Base-by-base conservation (phyloP, 1,140 invertebrate genomes). In the Orussus abietinus region DNA sequence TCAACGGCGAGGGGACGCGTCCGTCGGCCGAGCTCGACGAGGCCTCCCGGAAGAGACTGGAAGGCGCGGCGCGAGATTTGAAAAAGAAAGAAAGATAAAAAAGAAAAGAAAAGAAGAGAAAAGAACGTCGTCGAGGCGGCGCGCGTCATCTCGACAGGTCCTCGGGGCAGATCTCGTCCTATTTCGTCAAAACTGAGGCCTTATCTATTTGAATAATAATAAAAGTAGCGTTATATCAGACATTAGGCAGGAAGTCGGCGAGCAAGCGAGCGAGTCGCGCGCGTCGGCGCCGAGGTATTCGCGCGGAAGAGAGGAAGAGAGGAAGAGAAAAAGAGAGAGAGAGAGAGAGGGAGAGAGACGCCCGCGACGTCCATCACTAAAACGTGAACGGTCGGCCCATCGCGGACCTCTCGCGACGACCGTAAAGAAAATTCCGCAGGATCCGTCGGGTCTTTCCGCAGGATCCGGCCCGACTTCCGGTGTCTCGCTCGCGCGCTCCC, bases 151-250 rank as follows among this genome's bases (percentile, higher is more conserved):
- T 58, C 42, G 45, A 47, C 53, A 57, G 47, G 26, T 50, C 17
- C 32, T 58, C 47, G 47, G 51, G 45, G 38, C 57, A 58, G 58
- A 56, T 57, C 52, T 61, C 59, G 58, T 61, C 52, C 49, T 64
- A 58, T 59, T 53, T 57, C 46, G 56, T 66, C 51, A 57, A 57
- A 57, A 66, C 51, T 61, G 59, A 64, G 53, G 56, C 51, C 64
- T 65, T 63, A 65, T 63, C 60, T 66, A 66, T 57, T 61, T 63
- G 52, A 59, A 64, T 64, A 62, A 62, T 64, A 62, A 60, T 66
- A 62, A 64, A 58, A 55, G 56, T 65, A 65, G 59, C 52, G 44
- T 62, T 62, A 55, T 53, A 53, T 62, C 47, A 48, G 40, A 45
- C 29, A 45, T 42, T 25, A 32, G 38, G 39, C 40, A 40, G 30